These are phyloP conservation scores for Hirtodrosophila cameraria DNA, from an alignment of 2,888 invertebrate species.

Conservation along the genomic window DNA sequence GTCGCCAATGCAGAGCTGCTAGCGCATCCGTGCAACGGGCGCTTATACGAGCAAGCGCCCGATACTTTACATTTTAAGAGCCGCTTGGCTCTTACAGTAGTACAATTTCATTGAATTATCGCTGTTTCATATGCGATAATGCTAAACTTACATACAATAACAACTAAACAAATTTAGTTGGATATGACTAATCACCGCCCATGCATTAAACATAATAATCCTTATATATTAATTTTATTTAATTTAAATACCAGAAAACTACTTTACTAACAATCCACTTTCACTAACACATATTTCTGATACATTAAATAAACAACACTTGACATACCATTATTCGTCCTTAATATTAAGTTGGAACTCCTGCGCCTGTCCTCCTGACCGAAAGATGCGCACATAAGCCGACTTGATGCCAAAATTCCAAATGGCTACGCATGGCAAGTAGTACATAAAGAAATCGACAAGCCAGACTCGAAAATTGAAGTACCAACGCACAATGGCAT, in stretches of 20 bases:
- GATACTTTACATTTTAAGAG: too few species aligned
- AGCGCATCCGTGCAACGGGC: too few species aligned
- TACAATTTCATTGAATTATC: too few species aligned
- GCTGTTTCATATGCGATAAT: too few species aligned
- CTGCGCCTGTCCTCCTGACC: slow-evolving; percentile 46
- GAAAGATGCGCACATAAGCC: slow-evolving; percentile 87
- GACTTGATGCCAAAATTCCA: slow-evolving; percentile 87
- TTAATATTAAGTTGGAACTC: slow-evolving; percentile 70
- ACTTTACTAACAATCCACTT: neutral
- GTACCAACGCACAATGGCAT: slow-evolving; percentile 86
- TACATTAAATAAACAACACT: slow-evolving; percentile 1
- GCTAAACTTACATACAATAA: too few species aligned
- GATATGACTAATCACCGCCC: too few species aligned
- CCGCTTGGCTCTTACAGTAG: too few species aligned
- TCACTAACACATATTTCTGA: neutral
- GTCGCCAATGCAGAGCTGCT: too few species aligned
- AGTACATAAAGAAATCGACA: slow-evolving; percentile 87
- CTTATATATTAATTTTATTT: neutral
- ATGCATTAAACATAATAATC: too few species aligned
- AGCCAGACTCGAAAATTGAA: slow-evolving; percentile 87
- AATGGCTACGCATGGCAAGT: slow-evolving; percentile 89
- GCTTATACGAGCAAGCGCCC: too few species aligned
- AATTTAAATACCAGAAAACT: neutral
- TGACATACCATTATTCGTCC: slow-evolving; percentile 51
- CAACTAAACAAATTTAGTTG: too few species aligned